Conservation (phyloP, 2,113 vertebrate genomes). For the Malurus melanocephalus region DNA sequence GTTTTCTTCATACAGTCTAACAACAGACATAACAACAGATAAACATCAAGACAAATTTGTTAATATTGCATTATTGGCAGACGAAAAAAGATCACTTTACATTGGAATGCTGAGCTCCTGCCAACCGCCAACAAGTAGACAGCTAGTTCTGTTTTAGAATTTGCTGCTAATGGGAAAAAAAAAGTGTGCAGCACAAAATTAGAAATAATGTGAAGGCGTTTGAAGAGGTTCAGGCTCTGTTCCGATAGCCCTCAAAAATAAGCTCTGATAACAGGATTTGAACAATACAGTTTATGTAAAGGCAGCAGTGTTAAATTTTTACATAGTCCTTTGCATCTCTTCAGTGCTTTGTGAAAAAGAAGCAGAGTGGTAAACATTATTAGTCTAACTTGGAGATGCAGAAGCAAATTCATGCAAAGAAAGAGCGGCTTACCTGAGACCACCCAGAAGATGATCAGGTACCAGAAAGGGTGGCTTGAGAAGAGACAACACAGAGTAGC, state of each 20-base stretch:
- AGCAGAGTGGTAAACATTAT: neutral
- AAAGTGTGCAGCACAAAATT: neutral
- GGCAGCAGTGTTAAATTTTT: neutral
- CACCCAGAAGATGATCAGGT: neutral
- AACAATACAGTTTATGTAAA: neutral
- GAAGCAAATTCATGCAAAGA: neutral
- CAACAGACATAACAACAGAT: slow-evolving; percentile 58
- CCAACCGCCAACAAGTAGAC: neutral
- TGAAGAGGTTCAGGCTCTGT: neutral
- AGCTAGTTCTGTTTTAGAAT: slow-evolving; percentile 9
- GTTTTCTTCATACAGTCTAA: slow-evolving; percentile 18
- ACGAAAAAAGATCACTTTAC: slow-evolving; percentile 41
- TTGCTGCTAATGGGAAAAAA: neutral
- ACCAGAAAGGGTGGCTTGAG: neutral
- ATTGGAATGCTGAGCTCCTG: slow-evolving; percentile 35
- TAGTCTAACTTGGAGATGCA: neutral
- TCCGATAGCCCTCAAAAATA: neutral
- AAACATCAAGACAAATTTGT: slow-evolving; percentile 56
- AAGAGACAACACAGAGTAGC: neutral
- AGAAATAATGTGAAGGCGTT: neutral
- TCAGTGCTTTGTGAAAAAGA: neutral
- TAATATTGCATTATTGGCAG: slow-evolving; percentile 48
- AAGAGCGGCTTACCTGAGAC: neutral
- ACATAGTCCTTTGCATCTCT: neutral
- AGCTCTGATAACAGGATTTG: neutral